Evolutionary conservation across 2,888 invertebrate species (phyloP), one percentile per base, ranked within the genome.

Genomic region (Melolontha melolontha): DNA sequence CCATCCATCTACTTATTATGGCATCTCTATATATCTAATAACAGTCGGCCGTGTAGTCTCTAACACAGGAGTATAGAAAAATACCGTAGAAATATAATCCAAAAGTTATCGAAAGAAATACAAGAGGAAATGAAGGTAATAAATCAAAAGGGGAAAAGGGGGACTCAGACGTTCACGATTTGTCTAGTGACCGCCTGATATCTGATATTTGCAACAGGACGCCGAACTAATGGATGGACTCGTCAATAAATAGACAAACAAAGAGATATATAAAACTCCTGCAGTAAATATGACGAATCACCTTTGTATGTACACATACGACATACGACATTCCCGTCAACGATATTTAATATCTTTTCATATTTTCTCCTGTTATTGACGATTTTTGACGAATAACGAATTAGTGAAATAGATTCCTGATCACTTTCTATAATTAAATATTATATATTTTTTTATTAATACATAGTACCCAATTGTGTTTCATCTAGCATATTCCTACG

Each of bases 181-280:
- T 81, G 81, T 82, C 81, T 78, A 80, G 75, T 80, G 81, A 80
- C 80, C 81, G 75, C 76, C 65, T 71, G 82, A 82, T 82, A 82
- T 83, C 81, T 81, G 82, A 83, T 82, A 82, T 82, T 81, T 78
- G 79, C 77, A 77, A 74, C 81, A 80, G 81, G 74, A 75, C 80
- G 79, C 79, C 78, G 44, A 76, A 75, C 79, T 82, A 82, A 82
- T 82, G 82, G 81, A 82, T 82, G 78, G 76, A 79, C 78, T 78
- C 78, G 79, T 81, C 79, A 73, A 77, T 79, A 80, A 79, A 79
- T 77, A 78, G 74, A 77, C 75, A 72, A 68, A 76, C 72, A 73
- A 70, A 73, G 68, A 71, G 72, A 73, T 69, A 57, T 57, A 62
- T 47, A 62, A 62, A 47, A 47, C 47, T 62, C 39, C 47, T 65